These are phyloP conservation scores for Percina caprodes DNA, from an alignment of 2,113 vertebrate species.

Conservation along the genomic window DNA sequence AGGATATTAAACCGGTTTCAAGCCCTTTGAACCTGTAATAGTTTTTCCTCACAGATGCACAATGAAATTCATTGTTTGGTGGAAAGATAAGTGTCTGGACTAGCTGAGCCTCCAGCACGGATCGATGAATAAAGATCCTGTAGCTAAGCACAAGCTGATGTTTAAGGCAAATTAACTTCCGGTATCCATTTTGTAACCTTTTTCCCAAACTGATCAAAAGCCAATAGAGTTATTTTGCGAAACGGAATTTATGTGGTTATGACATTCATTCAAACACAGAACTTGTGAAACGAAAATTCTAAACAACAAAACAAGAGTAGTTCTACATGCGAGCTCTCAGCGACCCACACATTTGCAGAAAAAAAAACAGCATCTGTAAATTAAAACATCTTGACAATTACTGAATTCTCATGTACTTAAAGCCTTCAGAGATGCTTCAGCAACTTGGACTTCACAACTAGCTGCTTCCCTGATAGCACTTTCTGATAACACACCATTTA, in stretches of 20 bases:
- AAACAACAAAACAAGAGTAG: constrained; percentile 9
- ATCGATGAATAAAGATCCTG: constrained; percentile 34
- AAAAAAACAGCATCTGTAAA: constrained; percentile 32
- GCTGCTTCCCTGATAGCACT: not conserved
- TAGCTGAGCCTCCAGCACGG: constrained; percentile 1
- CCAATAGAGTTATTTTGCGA: not conserved
- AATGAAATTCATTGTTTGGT: constrained; percentile 28
- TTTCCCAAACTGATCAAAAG: not conserved
- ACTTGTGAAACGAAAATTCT: not conserved
- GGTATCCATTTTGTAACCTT: not conserved
- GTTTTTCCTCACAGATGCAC: not conserved
- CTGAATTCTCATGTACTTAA: constrained; percentile 15
- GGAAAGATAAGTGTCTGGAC: constrained; percentile 16
- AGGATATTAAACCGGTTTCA: too few species aligned
- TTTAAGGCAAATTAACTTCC: not conserved
- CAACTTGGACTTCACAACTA: constrained; percentile 14
- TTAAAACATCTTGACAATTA: constrained; percentile 45
- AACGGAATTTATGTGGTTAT: not conserved
- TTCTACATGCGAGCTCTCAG: not conserved
- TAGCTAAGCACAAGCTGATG: constrained; percentile 16
- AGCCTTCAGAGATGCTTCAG: constrained; percentile 26
- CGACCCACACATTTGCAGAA: not conserved
- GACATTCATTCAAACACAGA: constrained; percentile 1
- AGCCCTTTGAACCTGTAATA: too few species aligned
- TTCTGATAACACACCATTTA: not conserved